Evolutionary conservation across 2,888 invertebrate genomes (phyloP).

Genomic region (Pterobdella sp.): DNA sequence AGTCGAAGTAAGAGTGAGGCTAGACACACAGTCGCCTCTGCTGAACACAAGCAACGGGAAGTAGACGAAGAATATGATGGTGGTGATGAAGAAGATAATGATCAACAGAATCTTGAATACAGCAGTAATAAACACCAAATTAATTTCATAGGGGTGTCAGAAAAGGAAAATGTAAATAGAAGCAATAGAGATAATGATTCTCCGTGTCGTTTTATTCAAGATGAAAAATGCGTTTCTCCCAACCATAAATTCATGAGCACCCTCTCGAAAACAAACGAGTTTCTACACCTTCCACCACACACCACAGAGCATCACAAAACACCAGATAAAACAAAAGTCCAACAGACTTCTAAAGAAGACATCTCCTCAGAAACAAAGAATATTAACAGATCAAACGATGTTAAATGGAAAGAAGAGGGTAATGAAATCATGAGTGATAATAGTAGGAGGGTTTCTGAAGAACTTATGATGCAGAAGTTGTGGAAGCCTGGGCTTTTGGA

Average conservation of each 20-base stretch:
- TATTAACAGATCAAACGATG: background rate
- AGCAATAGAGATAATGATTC: background rate
- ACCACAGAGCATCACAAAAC: background rate
- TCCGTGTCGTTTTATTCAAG: background rate
- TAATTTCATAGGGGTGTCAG: conserved; percentile 4
- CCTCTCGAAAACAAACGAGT: too few relatives aligned
- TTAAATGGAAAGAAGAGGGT: background rate
- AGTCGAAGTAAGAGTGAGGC: conserved; percentile 22
- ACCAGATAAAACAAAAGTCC: background rate
- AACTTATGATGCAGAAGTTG: conserved; percentile 10
- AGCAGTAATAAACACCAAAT: conserved; percentile 28
- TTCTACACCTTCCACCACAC: too few relatives aligned
- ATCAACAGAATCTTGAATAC: conserved; percentile 38
- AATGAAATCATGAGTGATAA: background rate
- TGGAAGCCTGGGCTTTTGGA: conserved; percentile 15
- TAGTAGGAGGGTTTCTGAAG: background rate
- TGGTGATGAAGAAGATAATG: conserved; percentile 34
- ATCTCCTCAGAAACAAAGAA: too few relatives aligned
- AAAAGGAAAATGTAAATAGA: conserved; percentile 33
- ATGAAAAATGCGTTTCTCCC: background rate
- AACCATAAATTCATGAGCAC: too few relatives aligned
- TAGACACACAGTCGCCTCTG: background rate
- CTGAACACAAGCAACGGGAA: conserved; percentile 37
- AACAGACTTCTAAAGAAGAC: background rate
- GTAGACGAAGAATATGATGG: conserved; percentile 34